Base-by-base conservation (phyloP, 2,113 vertebrate genomes). In the Fregetta grallaria region DNA sequence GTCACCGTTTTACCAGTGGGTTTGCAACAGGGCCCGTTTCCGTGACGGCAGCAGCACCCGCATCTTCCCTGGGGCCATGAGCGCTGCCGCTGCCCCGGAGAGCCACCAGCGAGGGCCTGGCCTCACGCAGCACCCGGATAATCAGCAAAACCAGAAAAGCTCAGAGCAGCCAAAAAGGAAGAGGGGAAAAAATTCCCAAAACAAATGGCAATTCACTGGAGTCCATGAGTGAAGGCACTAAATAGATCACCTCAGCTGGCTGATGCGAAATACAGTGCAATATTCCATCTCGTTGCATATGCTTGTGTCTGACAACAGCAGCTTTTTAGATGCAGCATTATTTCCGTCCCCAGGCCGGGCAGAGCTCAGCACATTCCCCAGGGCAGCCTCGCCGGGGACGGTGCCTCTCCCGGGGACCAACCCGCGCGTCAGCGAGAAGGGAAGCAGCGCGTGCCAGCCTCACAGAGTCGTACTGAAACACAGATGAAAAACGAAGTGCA, bases 271-370 rank as follows among this genome's bases (percentile, higher is more conserved):
- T 2, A 26, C 62, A 75, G 53, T 1, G 45, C 59, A 36, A 8
- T 12, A 5, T 14, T 17, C n/a, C 40, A 72, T 30, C 58, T 47
- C 6, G 0, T 15, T 21, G 27, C 22, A 44, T 7, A 6, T 0
- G 32, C 70, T 44, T n/a, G 40, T 14, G 18, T 38, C 75, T 59
- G 63, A 75, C 25, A 29, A 15, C 7, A 66, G 50, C 44, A 27
- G 81, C 18, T 62, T 59, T 53, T 29, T 4, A 47, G 34, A 7
- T 5, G 38, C 20, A 9, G 59, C 34, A 40, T 26, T 58, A 40
- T 40, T 50, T 21, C 55, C 4, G 1, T 40, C 32, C 16, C 36
- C 0, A 1, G 21, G 29, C 27, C 1, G 1, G 40, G 18, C 42
- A 56, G 19, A 50, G 77, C 49, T 38, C 27, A 40, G 56, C 65